Base-by-base conservation (phyloP, 2,888 invertebrate genomes). In the Rhogogaster chlorosoma region DNA sequence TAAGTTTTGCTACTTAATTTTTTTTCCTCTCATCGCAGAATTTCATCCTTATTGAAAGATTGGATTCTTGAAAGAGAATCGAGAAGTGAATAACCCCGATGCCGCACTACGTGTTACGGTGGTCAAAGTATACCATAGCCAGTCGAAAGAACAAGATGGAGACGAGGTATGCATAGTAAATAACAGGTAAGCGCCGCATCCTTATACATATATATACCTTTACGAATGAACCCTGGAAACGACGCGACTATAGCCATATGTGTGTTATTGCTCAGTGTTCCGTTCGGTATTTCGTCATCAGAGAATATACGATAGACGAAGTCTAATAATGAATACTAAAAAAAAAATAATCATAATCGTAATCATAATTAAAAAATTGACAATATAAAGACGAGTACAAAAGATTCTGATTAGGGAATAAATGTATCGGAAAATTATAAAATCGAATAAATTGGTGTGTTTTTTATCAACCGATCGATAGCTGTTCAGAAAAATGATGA, bases 101-200 rank as follows among this genome's bases (percentile, higher is more conserved):
- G 22, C 38, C 38, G 18, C 38, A 15, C 22, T 15, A 45, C 45
- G 53, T 77, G 18, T 22, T 77, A 49, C 49, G 29, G n/a, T 49
- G 49, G n/a, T 12, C n/a, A n/a, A 71, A 42, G 42, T 38, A 32
- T 70, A 70, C n/a, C 53, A 77, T 29, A 77, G 45, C 32, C 18
- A 77, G 77, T 77, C 77, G 67, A n/a, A 77, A 29, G 45, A 53
- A 53, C 53, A 77, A 49, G 49, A 77, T 49, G 49, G 77, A 77
- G 77, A 77, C 77, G 77, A 26, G 77, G 77, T 77, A 77, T 77
- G 77, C 77, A 77, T 77, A 29, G 77, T 53, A 77, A 77, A 77
- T 45, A 77, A 29, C 9, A 77, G 77, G 77, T 77, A 77, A 49
- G 49, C 29, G 32, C 67, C 7, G 15, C 67, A 67, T 29, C 67